Percentiles rank a stretch among this genome's conserved stretches.
Conservation (phyloP, 2,888 invertebrate genomes). For the Perdita meconis region DNA sequence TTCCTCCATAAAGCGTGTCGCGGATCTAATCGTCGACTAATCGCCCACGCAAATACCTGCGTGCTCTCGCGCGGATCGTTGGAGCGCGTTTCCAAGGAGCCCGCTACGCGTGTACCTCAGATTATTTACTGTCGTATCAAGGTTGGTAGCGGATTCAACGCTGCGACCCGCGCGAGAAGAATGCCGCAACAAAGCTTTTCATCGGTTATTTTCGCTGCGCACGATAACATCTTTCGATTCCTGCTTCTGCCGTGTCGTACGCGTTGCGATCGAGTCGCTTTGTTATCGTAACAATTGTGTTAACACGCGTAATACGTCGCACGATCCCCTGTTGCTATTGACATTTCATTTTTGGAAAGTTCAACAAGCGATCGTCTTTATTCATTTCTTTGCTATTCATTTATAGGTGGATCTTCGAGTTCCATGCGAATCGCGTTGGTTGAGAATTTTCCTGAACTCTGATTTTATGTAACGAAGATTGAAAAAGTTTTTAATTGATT, state of each 20-base stretch:
- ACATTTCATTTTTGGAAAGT: background rate
- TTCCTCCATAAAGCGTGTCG: slow-evolving; percentile 73
- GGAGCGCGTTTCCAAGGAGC: slow-evolving; percentile 68
- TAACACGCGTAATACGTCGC: background rate
- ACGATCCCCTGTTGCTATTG: background rate
- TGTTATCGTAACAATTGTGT: slow-evolving; percentile 15
- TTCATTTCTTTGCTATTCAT: no score
- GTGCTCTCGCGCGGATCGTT: slow-evolving; percentile 74
- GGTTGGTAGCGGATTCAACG: slow-evolving; percentile 60
- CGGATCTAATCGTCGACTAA: slow-evolving; percentile 81
- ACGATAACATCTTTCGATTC: slow-evolving; percentile 15
- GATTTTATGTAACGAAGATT: no score
- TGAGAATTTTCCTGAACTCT: no score
- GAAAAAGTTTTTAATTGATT: no score
- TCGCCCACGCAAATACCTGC: slow-evolving; percentile 79
- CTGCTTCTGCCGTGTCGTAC: background rate
- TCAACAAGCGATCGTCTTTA: background rate
- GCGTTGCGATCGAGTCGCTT: background rate
- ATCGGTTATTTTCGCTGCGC: slow-evolving; percentile 46
- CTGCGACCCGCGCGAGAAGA: slow-evolving; percentile 41
- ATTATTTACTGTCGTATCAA: slow-evolving; percentile 70
- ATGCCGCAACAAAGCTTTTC: slow-evolving; percentile 51
- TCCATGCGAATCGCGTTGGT: no score
- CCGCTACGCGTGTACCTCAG: slow-evolving; percentile 60
- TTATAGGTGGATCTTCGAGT: no score